Base-by-base conservation (phyloP, 2,888 invertebrate genomes). In the Lepidocyrtoides sp. region DNA sequence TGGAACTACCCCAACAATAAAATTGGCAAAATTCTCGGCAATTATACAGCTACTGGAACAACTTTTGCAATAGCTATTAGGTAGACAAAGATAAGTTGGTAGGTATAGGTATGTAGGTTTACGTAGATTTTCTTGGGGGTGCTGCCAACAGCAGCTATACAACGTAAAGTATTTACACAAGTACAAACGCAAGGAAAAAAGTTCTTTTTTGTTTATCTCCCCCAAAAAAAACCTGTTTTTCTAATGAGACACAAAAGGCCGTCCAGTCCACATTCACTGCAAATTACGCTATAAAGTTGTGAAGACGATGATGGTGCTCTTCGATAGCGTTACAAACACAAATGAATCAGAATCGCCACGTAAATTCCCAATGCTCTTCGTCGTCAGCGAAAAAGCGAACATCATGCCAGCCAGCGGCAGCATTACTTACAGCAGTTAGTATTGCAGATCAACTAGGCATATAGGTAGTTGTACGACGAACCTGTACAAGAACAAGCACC, bases 181-280 rank as follows among this genome's bases (percentile, higher is more conserved):
- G 20, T 23, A 26, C 75, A 44, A 23, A 20, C 44, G 48, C n/a
- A n/a, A n/a, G n/a, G n/a, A 75, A 41, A 23, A 48, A 23, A 12
- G 1, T 10, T 51, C 29, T 60, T 57, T 54, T 81, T 60, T 81
- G 36, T 23, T 41, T 2, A 3, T 79, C 36, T 23, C 60, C n/a
- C n/a, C n/a, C n/a, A n/a, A n/a, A n/a, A n/a, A n/a, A 44, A 81
- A 88, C 88, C 88, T 57, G 81, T 88, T 88, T 69, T 88, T 81
- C 69, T 81, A 69, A 88, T 88, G 36, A 81, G 63, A 66, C 88
- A 69, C 54, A 79, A 86, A 86, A 81, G 88, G 88, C 77, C 88
- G 81, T 81, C 88, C 81, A 88, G 88, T 88, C 36, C 23, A 36
- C 60, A 60, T 81, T 81, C 81, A 2, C 17, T 20, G 36, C n/a